Conservation (phyloP, 2,797 vertebrate genomes). For the Poecilia gillii region DNA sequence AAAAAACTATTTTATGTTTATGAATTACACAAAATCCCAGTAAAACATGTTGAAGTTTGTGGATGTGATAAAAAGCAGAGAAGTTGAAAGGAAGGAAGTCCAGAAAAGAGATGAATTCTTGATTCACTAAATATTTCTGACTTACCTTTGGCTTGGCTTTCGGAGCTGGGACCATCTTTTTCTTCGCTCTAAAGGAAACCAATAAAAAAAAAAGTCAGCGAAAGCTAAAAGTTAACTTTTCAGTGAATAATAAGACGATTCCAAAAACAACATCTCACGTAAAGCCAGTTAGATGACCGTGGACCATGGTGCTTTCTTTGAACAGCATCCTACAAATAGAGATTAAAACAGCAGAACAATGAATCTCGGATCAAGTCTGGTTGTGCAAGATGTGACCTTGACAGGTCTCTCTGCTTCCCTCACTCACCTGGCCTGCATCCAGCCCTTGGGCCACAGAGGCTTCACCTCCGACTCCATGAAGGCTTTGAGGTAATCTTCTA, state of each 20-base stretch:
- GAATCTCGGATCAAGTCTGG: too few relatives aligned
- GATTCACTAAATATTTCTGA: not conserved
- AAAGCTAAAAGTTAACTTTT: not conserved
- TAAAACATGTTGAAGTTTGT: not conserved
- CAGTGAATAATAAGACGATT: not conserved
- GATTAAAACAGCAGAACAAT: conserved; percentile 19
- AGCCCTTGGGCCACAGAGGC: conserved; percentile 97
- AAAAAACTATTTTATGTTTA: not conserved
- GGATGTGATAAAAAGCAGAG: not conserved
- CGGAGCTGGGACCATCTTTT: conserved; percentile 88
- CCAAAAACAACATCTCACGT: conserved; percentile 79
- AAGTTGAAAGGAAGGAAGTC: not conserved
- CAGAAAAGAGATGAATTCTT: not conserved
- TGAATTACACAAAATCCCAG: not conserved
- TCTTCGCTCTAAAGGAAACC: conserved; percentile 86
- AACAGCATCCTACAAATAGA: conserved; percentile 88
- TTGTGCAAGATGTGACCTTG: not conserved
- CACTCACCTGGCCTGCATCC: conserved; percentile 97
- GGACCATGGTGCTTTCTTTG: conserved; percentile 94
- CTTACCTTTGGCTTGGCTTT: conserved; percentile 92
- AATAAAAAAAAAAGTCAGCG: not conserved
- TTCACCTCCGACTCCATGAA: conserved; percentile 97
- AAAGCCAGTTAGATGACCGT: conserved; percentile 94
- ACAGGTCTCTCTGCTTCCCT: not conserved
- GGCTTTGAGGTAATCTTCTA: conserved; percentile 94